Evolutionary conservation across 1,140 invertebrate genomes (phyloP), one percentile per base, ranked within the genome.

Genomic region (Zaprionus taronus): DNA sequence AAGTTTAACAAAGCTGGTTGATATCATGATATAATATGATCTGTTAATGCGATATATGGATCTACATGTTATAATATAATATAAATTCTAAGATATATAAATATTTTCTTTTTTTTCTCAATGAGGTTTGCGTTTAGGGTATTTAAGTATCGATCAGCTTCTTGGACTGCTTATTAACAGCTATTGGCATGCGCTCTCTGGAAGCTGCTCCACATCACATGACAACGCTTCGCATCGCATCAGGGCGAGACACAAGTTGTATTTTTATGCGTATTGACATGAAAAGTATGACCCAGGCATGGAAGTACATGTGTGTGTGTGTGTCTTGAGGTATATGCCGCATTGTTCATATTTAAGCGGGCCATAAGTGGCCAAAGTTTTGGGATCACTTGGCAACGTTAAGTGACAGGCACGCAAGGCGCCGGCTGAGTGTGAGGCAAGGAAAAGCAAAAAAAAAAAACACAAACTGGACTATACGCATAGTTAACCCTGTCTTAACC

Each of bases 361-460:
- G 56, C 72, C 38, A 83, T 76, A 76, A 79, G 77, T 75, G 77
- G 72, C 63, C 70, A 60, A 41, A 57, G 70, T 75, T 57, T 75
- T 63, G 58, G 72, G 38, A 64, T 41, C 64, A 49, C 24, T 70
- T 49, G 47, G 47, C 17, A 49, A 49, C 68, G 68, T 73, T 90
- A 89, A 89, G 58, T 89, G 85, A 89, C 85, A 89, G 81, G 76
- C 85, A 89, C 85, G 85, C 85, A 89, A 89, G 85, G 84, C 84
- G 84, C 84, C 79, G 49, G 84, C 79, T 72, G 41, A 28, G n/a
- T 65, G 41, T 71, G 49, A 38, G 53, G 22, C 60, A 58, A 58
- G 53, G 55, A 49, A 81, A 66, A 9, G 5, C 38, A 34, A 41
- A 61, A 22, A 57, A 56, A 55, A 31, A 36, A 38, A 64, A 24